Base-by-base conservation (phyloP, 2,113 vertebrate species). In the Osmerus eperlanus region DNA sequence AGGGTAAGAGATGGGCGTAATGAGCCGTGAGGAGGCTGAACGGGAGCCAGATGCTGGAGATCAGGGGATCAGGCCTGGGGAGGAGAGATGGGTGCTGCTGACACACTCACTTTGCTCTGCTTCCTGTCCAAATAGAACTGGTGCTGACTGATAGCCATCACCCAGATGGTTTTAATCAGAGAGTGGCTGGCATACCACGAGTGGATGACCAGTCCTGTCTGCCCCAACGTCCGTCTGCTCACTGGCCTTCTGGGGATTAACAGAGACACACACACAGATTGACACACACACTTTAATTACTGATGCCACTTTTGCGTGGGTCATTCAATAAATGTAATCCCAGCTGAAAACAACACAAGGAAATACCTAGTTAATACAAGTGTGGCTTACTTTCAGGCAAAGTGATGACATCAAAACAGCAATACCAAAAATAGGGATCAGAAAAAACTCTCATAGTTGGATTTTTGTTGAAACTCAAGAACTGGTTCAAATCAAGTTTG, bases 111-210 rank as follows among this genome's bases (percentile, higher is more conserved):
- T 93, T 98, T 97, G 90, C 95, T 98, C 88, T 98, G 95, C 77
- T 96, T 99, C 81, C 94, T 94, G 84, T 99, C 97, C 93, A 99
- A 89, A 92, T 99, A 99, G 82, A 99, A 99, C 85, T 99, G 97
- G 87, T 99, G 97, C 76, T 99, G 97, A 92, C 97, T 98, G 85
- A 99, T 98, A 80, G 97, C 97, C 97, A 99, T 99, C 76, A 92
- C 94, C 97, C 97, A 99, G 91, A 99, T 98, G 92, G 96, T 98
- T 79, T 98, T 99, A 92, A 99, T 99, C 88, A 99, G 91, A 78
- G 96, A 95, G 62, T 97, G 94, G 91, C 93, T 97, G 74, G 97
- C 97, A 96, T 99, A 99, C 97, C 97, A 99, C 0, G 97, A 92
- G 78, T 98, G 95, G 75, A 99, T 97, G 61, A 96, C 94, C 74